Evolutionary conservation across 2,113 vertebrate genomes (phyloP).

Genomic region (Chamaetylas fuelleborni): DNA sequence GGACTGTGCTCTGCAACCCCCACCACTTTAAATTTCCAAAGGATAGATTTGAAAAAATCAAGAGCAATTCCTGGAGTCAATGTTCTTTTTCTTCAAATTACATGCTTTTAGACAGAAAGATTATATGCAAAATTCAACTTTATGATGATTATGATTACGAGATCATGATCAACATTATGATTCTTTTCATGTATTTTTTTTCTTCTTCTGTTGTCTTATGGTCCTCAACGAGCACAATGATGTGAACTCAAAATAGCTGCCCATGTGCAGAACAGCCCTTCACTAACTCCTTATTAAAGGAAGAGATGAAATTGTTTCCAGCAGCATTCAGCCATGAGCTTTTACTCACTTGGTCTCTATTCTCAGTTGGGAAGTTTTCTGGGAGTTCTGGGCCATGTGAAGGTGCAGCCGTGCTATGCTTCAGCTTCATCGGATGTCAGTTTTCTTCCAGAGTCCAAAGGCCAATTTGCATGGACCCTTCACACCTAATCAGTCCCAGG

Average conservation of each 20-base stretch:
- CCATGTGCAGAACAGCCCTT: background rate
- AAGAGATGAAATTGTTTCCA: background rate
- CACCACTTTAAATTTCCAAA: background rate
- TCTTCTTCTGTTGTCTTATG: background rate
- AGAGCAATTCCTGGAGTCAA: background rate
- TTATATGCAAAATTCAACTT: background rate
- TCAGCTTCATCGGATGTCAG: background rate
- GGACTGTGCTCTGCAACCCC: background rate
- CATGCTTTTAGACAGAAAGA: background rate
- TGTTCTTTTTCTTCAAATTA: background rate
- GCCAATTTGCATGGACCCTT: background rate
- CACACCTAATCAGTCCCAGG: background rate
- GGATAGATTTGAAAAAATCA: background rate
- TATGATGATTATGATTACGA: no score
- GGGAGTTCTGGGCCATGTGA: background rate
- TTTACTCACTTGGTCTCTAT: background rate
- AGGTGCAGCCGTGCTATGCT: background rate
- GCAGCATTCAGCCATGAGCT: background rate
- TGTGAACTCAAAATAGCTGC: background rate
- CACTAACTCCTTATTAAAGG: background rate
- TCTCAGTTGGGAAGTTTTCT: background rate
- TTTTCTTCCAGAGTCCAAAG: background rate
- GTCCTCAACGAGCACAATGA: background rate
- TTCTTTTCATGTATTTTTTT: background rate
- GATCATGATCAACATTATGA: background rate